Evolutionary conservation across 2,113 vertebrate genomes (phyloP).

Genomic region (Buteo buteo): DNA sequence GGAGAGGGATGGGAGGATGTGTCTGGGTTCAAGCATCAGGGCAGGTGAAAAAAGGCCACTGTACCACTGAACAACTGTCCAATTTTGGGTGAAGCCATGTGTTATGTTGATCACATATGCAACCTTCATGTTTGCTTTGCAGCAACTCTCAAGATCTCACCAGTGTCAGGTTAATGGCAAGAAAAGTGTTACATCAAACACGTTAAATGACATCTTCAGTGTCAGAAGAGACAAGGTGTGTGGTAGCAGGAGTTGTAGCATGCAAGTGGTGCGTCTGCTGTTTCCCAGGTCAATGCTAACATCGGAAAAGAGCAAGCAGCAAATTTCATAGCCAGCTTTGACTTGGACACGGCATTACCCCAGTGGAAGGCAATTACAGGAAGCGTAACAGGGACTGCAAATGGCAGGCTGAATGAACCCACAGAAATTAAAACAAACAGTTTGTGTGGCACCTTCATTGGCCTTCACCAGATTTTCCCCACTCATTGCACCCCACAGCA

Average conservation of each 20-base stretch:
- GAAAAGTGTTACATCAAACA: neutral
- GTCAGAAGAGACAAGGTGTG: neutral
- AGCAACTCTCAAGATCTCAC: neutral
- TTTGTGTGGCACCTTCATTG: neutral
- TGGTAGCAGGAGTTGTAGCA: neutral
- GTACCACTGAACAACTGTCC: too few relatives aligned
- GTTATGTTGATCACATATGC: neutral
- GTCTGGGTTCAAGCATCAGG: neutral
- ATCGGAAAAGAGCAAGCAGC: accelerated
- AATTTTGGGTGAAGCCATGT: neutral
- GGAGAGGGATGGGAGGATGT: neutral
- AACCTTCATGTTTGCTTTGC: neutral
- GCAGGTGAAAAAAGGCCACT: neutral
- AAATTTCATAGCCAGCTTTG: neutral
- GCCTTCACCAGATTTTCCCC: neutral
- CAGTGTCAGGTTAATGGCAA: neutral
- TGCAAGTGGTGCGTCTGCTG: neutral
- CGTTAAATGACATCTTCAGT: neutral
- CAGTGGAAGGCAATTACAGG: neutral
- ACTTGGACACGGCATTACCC: neutral
- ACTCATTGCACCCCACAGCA: neutral
- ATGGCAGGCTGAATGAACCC: neutral
- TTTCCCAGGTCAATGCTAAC: neutral
- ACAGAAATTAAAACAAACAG: neutral
- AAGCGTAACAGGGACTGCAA: neutral